Evolutionary conservation across 37 sponge, comb jelly and placozoan genomes (phyloP), one percentile per base, ranked within the genome.

Genomic region (Cladorhizidae sp.): DNA sequence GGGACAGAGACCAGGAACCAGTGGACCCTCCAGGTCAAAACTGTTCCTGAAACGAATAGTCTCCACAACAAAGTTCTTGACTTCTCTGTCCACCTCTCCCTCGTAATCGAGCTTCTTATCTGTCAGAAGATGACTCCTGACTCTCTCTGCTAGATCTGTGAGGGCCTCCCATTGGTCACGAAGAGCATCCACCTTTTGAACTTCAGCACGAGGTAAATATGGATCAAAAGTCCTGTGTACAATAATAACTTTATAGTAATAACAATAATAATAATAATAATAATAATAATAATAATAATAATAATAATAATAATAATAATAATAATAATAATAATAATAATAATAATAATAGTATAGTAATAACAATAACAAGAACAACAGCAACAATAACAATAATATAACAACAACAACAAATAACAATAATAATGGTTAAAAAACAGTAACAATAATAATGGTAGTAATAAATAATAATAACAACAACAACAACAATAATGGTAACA

Each of bases 21-120:
- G 80, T 5, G 93, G 91, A 32, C 97, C 97, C 78, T 96, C 93
- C 26, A 89, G 77, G 77, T 96, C 97, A 88, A 96, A 96, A 40
- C 86, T 93, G 67, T 93, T 96, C 38, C 94, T 68, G 40, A 93
- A 91, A 64, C 88, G 94, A 45, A 93, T 96, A 55, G 86, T 88
- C 72, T 90, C 84, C 57, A 96, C 89, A n/a, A 72, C 69, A 67
- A 96, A 93, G 3, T 36, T 81, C 80, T 93, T 87, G 40, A 90
- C 85, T 70, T 93, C 81, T 63, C 91, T 96, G 80, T 93, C 97
- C 25, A 87, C 81, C 38, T 91, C 89, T 62, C 84, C 84, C 81
- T 93, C 92, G 72, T 82, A 87, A 39, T 68, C 32, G 25, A 78
- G 52, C 57, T 92, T 77, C 68, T 88, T 86, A 52, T 85, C 85